Evolutionary conservation across 1,140 invertebrate genomes (phyloP).

Genomic region (Ptiloglossa arizonensis): DNA sequence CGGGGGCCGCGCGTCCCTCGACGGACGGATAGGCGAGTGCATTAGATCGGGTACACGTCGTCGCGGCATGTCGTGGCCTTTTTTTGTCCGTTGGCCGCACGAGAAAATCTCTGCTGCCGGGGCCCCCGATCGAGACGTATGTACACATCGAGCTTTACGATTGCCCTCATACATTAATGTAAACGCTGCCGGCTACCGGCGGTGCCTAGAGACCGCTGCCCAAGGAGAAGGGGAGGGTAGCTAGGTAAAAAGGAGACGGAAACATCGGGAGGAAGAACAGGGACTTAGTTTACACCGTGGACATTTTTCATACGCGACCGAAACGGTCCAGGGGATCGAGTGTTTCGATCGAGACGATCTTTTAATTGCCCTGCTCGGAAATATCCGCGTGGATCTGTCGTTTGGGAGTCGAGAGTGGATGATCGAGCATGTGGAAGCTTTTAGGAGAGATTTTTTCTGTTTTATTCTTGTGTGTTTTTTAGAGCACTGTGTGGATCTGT

Average conservation of each 20-base stretch:
- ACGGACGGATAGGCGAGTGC: conserved; percentile 62
- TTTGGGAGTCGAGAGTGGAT: no score
- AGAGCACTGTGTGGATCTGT: no score
- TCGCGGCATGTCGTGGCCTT: conserved; percentile 73
- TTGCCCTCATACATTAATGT: conserved; percentile 81
- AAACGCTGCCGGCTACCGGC: conserved; percentile 71
- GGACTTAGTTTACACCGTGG: no score
- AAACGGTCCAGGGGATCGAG: no score
- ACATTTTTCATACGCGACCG: no score
- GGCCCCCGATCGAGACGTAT: conserved; percentile 76
- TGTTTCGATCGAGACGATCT: no score
- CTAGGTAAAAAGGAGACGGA: conserved; percentile 10
- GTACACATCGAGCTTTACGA: conserved; percentile 81
- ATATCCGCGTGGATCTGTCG: no score
- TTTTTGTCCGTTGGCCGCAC: conserved; percentile 65
- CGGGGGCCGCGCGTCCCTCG: conserved; percentile 48
- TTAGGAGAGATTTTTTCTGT: no score
- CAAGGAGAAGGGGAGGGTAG: background rate
- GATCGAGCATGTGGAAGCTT: no score
- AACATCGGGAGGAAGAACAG: background rate
- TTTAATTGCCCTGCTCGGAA: no score
- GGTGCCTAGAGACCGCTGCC: conserved; percentile 21
- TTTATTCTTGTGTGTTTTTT: no score
- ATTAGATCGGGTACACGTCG: conserved; percentile 71
- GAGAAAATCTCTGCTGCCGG: conserved; percentile 73